A percentile compares a stretch with the other conserved stretches of the same genome.
Conservation (phyloP, 2,113 vertebrate species). For the Jacana jacana region DNA sequence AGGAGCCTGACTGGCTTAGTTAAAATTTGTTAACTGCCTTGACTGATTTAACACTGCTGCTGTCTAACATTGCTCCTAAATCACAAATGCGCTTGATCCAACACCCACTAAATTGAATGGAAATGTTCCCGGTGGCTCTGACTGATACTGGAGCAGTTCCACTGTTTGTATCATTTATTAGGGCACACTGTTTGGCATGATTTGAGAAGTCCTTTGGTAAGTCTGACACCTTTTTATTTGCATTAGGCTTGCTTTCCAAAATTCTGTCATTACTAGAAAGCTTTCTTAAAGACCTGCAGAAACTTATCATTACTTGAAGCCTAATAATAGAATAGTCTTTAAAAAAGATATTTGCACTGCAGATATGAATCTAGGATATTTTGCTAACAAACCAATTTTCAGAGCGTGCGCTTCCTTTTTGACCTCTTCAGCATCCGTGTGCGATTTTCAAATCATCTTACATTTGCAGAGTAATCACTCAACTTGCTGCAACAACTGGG, state of each 20-base stretch:
- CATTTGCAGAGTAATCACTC: background rate
- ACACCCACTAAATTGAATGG: background rate
- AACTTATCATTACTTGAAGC: background rate
- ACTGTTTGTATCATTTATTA: background rate
- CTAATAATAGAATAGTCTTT: background rate
- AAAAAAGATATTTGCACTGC: background rate
- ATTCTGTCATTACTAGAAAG: background rate
- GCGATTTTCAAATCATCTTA: background rate
- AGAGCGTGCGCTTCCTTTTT: background rate
- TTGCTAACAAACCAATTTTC: background rate
- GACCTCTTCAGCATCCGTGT: background rate
- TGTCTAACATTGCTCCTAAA: background rate
- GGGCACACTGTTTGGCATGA: background rate
- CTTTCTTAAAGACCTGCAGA: background rate
- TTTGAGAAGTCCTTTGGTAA: background rate
- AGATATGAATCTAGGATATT: background rate
- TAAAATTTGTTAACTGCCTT: background rate
- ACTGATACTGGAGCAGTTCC: background rate
- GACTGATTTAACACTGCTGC: background rate
- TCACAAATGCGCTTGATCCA: background rate
- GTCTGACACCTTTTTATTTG: background rate
- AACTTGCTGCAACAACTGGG: background rate
- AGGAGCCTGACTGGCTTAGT: background rate
- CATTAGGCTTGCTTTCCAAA: background rate
- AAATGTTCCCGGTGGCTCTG: background rate